Percentiles rank a stretch among this genome's conserved stretches.
Evolutionary conservation across 1,140 invertebrate genomes (phyloP).

Genomic region (Metaphire vulgaris): DNA sequence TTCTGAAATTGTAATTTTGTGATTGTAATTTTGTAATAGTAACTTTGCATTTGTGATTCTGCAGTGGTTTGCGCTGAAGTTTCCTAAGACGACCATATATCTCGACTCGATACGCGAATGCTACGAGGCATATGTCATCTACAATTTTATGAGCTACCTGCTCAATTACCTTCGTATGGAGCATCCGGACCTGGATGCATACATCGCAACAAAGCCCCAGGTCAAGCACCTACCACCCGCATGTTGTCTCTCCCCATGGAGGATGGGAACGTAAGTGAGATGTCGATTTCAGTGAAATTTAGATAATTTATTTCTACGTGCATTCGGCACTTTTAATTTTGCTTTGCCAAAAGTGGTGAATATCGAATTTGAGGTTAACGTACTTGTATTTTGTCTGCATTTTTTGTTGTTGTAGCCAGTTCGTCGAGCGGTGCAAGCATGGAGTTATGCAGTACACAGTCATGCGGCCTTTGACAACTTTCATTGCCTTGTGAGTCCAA

Average conservation of each 20-base stretch:
- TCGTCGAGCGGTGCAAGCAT: slow-evolving; percentile 90
- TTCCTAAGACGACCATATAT: slow-evolving; percentile 78
- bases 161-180: slow-evolving; percentile 73
- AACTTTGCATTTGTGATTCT: no score
- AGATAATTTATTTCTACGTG: slow-evolving; percentile 24
- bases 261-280: slow-evolving; percentile 67
- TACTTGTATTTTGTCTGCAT: no score
- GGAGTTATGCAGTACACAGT: slow-evolving; percentile 91
- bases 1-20: no score
- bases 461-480: slow-evolving; percentile 76
- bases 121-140: slow-evolving; percentile 92
- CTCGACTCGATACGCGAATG: slow-evolving; percentile 86
- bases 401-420: slow-evolving; percentile 61
- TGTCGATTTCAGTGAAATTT: neutral
- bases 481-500: slow-evolving; percentile 71
- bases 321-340: no score
- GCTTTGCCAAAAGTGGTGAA: no score
- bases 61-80: slow-evolving; percentile 60
- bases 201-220: slow-evolving; percentile 74
- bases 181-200: slow-evolving; percentile 67
- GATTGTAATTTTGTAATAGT: no score
- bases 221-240: slow-evolving; percentile 47
- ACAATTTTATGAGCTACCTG: slow-evolving; percentile 93
- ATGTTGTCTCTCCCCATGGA: slow-evolving; percentile 67
- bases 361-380: no score